Conservation (phyloP, 1,140 invertebrate genomes). For the Paramacrobiotus metropolitanus region DNA sequence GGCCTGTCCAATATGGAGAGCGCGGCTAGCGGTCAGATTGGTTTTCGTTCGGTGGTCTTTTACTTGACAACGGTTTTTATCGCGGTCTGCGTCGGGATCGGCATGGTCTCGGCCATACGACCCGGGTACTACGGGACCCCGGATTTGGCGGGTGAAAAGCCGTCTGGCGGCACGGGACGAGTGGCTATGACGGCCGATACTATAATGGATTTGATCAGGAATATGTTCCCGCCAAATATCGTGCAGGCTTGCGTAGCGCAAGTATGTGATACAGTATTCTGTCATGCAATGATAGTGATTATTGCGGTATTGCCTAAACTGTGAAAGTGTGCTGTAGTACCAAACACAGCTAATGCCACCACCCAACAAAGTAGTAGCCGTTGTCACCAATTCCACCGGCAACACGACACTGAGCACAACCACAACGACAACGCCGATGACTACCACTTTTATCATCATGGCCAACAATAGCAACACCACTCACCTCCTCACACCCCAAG, state of each 20-base stretch:
- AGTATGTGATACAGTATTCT: slow-evolving; percentile 32
- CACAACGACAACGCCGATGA: too few species aligned
- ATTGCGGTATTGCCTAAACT: too few species aligned
- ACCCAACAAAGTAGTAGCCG: too few species aligned
- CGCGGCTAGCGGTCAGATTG: background rate
- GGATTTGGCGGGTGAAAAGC: background rate
- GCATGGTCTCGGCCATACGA: background rate
- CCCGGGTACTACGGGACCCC: background rate
- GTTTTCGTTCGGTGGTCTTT: background rate
- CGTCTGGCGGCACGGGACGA: background rate
- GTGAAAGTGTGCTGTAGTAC: too few species aligned
- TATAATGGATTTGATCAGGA: background rate
- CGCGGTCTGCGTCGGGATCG: background rate
- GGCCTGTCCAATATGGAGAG: background rate
- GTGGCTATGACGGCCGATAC: background rate
- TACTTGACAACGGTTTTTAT: background rate
- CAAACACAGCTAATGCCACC: too few species aligned
- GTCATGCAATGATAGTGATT: too few species aligned
- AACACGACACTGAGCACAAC: too few species aligned
- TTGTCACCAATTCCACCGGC: too few species aligned
- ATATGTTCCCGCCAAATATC: slow-evolving; percentile 4
- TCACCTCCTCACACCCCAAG: too few species aligned
- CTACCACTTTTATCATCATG: too few species aligned
- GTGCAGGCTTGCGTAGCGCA: background rate
- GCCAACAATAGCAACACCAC: too few species aligned